A percentile compares a stretch with the other conserved stretches of the same genome.
These are phyloP conservation scores for Drosophila niveifrons DNA, from an alignment of 2,888 invertebrate genomes.

Conservation along the genomic window DNA sequence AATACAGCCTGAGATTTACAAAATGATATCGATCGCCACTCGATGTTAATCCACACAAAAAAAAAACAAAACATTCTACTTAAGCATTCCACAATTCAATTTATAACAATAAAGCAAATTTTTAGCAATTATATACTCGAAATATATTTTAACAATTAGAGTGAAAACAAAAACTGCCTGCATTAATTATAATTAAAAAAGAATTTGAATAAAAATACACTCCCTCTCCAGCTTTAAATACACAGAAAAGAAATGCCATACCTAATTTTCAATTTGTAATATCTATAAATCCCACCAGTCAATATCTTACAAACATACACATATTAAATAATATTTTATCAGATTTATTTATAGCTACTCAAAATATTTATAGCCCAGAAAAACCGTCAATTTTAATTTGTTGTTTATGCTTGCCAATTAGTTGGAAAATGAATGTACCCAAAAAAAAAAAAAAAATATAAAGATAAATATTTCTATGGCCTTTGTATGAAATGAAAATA, in stretches of 20 bases:
- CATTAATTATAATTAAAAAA: conserved; percentile 16
- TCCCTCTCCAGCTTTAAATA: conserved; percentile 28
- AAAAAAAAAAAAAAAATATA: conserved; percentile 7
- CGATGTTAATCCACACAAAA: conserved; percentile 43
- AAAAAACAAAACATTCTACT: conserved; percentile 14
- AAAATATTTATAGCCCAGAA: conserved; percentile 16
- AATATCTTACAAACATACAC: conserved; percentile 31
- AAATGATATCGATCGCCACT: conserved; percentile 47
- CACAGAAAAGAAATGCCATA: conserved; percentile 4
- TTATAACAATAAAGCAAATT: conserved; percentile 47
- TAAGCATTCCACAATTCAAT: conserved; percentile 56
- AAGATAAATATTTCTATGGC: conserved; percentile 56
- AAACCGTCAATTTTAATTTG: conserved; percentile 35
- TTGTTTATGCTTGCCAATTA: conserved; percentile 39
- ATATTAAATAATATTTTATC: background rate
- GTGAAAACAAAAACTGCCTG: conserved; percentile 50
- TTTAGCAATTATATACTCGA: conserved; percentile 50
- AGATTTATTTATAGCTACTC: conserved; percentile 13
- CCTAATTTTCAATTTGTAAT: conserved; percentile 26
- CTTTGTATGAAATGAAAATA: conserved; percentile 49
- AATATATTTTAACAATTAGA: conserved; percentile 20
- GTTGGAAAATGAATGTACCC: conserved; percentile 37
- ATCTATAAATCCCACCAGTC: conserved; percentile 66
- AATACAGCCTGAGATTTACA: conserved; percentile 58
- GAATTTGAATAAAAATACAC: background rate